phyloP scores from a whole-genome alignment of 2,888 invertebrate species.

The Pandemis corylana region DNA sequence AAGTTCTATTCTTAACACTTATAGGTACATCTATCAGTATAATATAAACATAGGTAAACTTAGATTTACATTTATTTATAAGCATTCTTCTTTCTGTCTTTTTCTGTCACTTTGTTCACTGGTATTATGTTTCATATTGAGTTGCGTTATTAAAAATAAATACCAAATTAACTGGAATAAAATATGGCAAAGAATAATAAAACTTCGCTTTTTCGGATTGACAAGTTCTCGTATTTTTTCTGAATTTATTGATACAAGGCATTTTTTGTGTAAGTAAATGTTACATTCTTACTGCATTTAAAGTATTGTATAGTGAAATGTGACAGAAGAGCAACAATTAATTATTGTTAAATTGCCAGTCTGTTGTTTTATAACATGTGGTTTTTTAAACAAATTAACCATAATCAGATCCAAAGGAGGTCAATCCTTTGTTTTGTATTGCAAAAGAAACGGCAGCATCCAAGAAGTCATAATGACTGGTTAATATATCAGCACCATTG shows the following conservation, averaged over 20 bases:
- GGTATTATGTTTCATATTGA: background rate
- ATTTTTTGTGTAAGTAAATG: background rate
- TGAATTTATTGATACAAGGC: background rate
- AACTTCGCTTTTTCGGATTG: background rate
- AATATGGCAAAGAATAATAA: background rate
- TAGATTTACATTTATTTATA: conserved; percentile 22
- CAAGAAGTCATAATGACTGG: conserved; percentile 84
- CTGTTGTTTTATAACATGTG: background rate
- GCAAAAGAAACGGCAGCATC: conserved; percentile 90
- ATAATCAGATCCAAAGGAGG: conserved; percentile 78
- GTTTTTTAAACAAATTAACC: conserved; percentile 59
- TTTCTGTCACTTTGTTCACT: background rate
- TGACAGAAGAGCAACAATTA: conserved; percentile 1
- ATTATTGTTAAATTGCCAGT: conserved; percentile 9
- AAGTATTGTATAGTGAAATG: background rate
- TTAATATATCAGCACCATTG: conserved; percentile 54
- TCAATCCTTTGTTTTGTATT: conserved; percentile 89
- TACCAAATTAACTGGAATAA: background rate
- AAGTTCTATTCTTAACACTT: conserved; percentile 30
- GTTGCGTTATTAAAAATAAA: conserved; percentile 3
- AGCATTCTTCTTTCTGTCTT: conserved; percentile 1
- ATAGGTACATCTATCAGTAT: conserved; percentile 27
- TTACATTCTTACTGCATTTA: background rate
- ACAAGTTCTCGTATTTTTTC: background rate
- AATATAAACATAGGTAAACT: conserved; percentile 20